phyloP scores from a whole-genome alignment of 1,140 invertebrate species.

The Philopotamus ludificatus region DNA sequence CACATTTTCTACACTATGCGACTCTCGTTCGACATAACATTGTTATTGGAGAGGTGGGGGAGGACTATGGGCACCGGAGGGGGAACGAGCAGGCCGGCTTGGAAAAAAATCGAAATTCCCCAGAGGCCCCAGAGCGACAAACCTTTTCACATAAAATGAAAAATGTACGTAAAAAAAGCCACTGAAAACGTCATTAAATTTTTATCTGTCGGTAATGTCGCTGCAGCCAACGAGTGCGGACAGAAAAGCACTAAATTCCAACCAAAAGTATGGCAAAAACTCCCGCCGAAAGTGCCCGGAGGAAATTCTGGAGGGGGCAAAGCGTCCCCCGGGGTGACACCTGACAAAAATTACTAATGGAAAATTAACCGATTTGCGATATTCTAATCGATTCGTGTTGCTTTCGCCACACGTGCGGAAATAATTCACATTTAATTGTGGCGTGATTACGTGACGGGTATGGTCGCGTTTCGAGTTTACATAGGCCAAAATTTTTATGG shows the following conservation, averaged over 20 bases:
- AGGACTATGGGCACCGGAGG: too few species aligned
- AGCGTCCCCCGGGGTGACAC: not conserved
- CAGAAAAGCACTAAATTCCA: conserved; percentile 21
- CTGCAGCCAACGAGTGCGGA: conserved; percentile 6
- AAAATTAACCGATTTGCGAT: conserved; percentile 24
- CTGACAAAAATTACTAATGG: conserved; percentile 28
- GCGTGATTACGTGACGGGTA: too few species aligned
- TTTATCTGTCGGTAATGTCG: conserved; percentile 29
- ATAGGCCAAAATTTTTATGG: too few species aligned
- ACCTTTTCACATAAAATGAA: conserved; percentile 29
- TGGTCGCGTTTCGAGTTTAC: too few species aligned
- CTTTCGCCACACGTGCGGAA: too few species aligned
- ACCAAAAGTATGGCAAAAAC: too few species aligned
- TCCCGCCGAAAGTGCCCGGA: conserved; percentile 1
- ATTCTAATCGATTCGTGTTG: too few species aligned
- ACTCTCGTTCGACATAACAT: too few species aligned
- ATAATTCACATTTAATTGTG: too few species aligned
- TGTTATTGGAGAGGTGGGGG: too few species aligned
- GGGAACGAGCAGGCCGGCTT: too few species aligned
- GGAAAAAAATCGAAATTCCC: conserved; percentile 3
- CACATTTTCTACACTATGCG: too few species aligned
- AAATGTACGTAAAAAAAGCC: conserved; percentile 25
- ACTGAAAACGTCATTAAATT: conserved; percentile 30
- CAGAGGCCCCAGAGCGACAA: not conserved
- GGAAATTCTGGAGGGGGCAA: not conserved